These are phyloP conservation scores for Papilio glaucus DNA, from an alignment of 1,140 invertebrate species.

Conservation along the genomic window DNA sequence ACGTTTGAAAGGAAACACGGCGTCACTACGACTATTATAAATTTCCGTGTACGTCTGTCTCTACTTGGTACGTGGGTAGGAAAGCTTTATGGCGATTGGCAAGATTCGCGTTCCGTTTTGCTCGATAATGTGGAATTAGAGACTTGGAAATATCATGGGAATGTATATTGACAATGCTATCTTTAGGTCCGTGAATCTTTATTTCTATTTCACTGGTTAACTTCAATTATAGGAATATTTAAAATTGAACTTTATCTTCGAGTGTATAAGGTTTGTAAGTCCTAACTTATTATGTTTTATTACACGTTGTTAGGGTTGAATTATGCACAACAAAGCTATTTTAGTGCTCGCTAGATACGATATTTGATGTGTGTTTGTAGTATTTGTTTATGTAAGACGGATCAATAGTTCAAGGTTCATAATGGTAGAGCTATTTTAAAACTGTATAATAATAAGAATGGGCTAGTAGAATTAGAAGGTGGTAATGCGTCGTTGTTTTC, in stretches of 20 bases:
- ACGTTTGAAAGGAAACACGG: slow-evolving; percentile 20
- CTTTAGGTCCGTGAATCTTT: not conserved
- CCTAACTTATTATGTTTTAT: not conserved
- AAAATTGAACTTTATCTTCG: not conserved
- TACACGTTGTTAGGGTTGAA: slow-evolving; percentile 3
- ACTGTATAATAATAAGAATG: no score
- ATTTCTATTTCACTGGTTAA: not conserved
- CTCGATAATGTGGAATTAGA: not conserved
- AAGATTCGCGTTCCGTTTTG: slow-evolving; percentile 16
- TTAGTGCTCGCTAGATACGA: not conserved
- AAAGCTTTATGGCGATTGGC: slow-evolving; percentile 6
- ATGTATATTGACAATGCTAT: not conserved
- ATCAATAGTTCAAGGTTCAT: slow-evolving; percentile 2
- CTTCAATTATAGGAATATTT: not conserved
- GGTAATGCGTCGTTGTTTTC: no score
- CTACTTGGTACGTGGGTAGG: slow-evolving; percentile 12
- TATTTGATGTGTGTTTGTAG: slow-evolving; percentile 1
- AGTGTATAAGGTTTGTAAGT: not conserved
- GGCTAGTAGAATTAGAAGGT: no score
- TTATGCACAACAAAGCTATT: not conserved
- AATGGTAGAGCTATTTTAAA: not conserved
- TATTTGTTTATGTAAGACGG: not conserved
- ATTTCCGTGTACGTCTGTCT: slow-evolving; percentile 28
- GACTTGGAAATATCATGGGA: slow-evolving; percentile 3
- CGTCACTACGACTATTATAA: slow-evolving; percentile 17